A percentile compares a stretch with the other conserved stretches of the same genome.
phyloP scores from a whole-genome alignment of 37 sponge, comb jelly and placozoan genomes.

The Aphrocallistes beatrix region DNA sequence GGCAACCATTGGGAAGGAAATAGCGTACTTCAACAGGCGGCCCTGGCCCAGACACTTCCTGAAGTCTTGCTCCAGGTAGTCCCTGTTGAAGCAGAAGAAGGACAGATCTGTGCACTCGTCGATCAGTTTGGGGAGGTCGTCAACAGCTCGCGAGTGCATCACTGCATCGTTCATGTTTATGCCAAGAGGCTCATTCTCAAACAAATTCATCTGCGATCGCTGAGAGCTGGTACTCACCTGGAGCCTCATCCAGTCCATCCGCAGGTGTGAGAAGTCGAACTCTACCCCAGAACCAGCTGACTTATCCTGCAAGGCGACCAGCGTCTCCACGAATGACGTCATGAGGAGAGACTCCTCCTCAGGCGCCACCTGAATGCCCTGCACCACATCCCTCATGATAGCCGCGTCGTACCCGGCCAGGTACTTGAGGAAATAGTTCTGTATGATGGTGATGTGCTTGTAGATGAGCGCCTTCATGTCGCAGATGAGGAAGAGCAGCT shows the following conservation, averaged over 20 bases:
- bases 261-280: conserved; percentile 65
- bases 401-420: conserved; percentile 57
- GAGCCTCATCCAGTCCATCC: conserved; percentile 90
- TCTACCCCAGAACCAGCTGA: conserved; percentile 43
- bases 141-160: conserved; percentile 65
- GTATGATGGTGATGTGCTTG: conserved; percentile 43
- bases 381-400: conserved; percentile 46
- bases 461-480: conserved; percentile 48
- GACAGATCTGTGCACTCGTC: conserved; percentile 55
- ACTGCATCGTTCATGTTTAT: conserved; percentile 69
- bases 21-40: conserved; percentile 22
- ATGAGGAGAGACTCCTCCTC: conserved; percentile 77
- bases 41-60: conserved; percentile 26
- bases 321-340: conserved; percentile 70
- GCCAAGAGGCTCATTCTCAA: conserved; percentile 52
- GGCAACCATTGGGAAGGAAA: conserved; percentile 65
- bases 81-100: conserved; percentile 50
- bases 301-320: conserved; percentile 54
- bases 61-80: conserved; percentile 45
- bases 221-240: conserved; percentile 50
- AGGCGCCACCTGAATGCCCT: conserved; percentile 64
- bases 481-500: conserved; percentile 52
- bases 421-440: conserved; percentile 66
- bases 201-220: conserved; percentile 30
- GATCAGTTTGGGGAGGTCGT: conserved; percentile 57